phyloP scores from a whole-genome alignment of 2,797 vertebrate genomes.

The Gambusia yucatana region DNA sequence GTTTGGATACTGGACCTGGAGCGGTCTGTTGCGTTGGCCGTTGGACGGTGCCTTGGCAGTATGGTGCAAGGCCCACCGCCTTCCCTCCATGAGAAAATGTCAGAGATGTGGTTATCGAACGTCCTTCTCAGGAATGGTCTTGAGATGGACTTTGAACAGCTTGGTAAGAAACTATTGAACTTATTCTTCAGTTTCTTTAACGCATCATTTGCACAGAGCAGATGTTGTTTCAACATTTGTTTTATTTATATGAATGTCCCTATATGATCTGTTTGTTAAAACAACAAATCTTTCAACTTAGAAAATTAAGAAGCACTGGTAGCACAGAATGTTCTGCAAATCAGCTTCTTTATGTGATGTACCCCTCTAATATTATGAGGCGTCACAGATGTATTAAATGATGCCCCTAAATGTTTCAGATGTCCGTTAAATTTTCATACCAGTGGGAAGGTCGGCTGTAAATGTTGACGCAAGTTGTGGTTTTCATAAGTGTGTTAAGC shows the following conservation, averaged over 20 bases:
- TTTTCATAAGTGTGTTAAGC: background rate
- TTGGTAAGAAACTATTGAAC: conserved; percentile 72
- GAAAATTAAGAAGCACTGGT: background rate
- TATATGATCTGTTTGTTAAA: background rate
- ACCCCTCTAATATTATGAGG: background rate
- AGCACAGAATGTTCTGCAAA: background rate
- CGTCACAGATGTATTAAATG: background rate
- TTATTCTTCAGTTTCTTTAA: conserved; percentile 7
- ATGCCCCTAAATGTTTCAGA: background rate
- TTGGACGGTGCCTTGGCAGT: conserved; percentile 83
- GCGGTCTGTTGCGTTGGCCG: conserved; percentile 80
- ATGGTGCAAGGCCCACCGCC: conserved; percentile 82
- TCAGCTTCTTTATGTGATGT: background rate
- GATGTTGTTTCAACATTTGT: background rate
- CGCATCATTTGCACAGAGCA: conserved; percentile 2
- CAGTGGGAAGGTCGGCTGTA: background rate
- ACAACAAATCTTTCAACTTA: background rate
- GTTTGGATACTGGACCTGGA: conserved; percentile 85
- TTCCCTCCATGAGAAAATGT: conserved; percentile 78
- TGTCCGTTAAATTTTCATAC: background rate
- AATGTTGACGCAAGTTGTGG: background rate
- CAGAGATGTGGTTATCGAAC: conserved; percentile 84
- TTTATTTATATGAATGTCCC: conserved; percentile 12
- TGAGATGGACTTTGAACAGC: conserved; percentile 83
- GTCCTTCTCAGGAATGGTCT: conserved; percentile 84